Percentiles rank a stretch among this genome's conserved stretches.
Conservation (phyloP, 2,797 vertebrate species). For the Mormyrops attenuatus region DNA sequence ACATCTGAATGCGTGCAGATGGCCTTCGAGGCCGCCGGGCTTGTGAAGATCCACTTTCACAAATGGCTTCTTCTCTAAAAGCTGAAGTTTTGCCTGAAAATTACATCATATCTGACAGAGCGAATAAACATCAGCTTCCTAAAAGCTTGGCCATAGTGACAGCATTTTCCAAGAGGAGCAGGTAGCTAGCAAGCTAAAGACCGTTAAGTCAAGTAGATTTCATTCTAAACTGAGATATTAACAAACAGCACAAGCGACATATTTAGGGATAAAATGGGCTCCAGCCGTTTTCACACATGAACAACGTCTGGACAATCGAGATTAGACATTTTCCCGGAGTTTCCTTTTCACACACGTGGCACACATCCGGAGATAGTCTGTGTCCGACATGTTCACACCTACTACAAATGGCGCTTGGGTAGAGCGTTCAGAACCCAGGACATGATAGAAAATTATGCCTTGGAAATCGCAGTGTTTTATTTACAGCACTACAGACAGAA, state of each 20-base stretch:
- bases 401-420: neutral
- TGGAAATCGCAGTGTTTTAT: neutral
- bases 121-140: neutral
- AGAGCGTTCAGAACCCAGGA: neutral
- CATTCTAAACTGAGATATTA: neutral
- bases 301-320: neutral
- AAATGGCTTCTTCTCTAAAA: neutral
- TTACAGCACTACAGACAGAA: neutral
- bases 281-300: neutral
- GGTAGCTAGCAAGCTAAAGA: neutral
- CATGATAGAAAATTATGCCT: neutral
- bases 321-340: neutral
- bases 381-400: neutral
- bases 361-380: neutral
- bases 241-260: neutral
- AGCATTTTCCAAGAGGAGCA: neutral
- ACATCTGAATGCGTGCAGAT: neutral
- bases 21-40: neutral
- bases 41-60: neutral
- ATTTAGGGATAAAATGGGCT: neutral
- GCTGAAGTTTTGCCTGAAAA: neutral
- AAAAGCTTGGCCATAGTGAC: neutral
- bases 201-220: neutral
- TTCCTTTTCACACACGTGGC: neutral
- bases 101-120: neutral